Conservation (phyloP, 2,113 vertebrate genomes). For the Okapia johnstoni region DNA sequence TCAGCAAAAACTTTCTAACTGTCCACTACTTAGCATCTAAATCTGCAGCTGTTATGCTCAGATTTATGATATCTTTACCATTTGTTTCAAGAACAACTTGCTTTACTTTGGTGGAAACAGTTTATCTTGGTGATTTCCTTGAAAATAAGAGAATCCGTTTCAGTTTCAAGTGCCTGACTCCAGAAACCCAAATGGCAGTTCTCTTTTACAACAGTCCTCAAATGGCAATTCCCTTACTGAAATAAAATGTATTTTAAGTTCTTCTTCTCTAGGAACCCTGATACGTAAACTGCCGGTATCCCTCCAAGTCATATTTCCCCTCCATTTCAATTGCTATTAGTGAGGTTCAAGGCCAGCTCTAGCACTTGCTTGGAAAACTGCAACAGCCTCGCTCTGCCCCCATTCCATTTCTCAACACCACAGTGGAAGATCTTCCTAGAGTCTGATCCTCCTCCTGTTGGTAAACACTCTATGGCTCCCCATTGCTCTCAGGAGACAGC, state of each 20-base stretch:
- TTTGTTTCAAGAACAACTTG: constrained; percentile 23
- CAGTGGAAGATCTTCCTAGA: not conserved
- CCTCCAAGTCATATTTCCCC: not conserved
- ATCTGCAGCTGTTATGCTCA: not conserved
- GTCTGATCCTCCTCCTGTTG: not conserved
- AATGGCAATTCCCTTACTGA: not conserved
- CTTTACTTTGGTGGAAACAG: constrained; percentile 34
- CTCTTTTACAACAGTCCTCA: not conserved
- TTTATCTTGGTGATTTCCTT: constrained; percentile 14
- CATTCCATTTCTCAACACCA: not conserved
- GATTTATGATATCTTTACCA: not conserved
- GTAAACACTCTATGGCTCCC: not conserved
- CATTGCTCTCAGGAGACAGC: not conserved
- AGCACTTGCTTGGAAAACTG: not conserved
- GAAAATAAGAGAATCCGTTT: not conserved
- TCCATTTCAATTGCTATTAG: not conserved
- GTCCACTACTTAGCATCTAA: not conserved
- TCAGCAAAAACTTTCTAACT: not conserved
- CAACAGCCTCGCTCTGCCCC: not conserved
- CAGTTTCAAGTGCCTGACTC: not conserved
- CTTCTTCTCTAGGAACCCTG: not conserved
- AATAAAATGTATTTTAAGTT: not conserved
- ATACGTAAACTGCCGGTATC: not conserved
- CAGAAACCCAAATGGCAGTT: constrained; percentile 16
- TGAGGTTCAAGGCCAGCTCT: not conserved